Conservation (phyloP, 92 coral and sea anemone species). For the Plumapathes pennacea region DNA sequence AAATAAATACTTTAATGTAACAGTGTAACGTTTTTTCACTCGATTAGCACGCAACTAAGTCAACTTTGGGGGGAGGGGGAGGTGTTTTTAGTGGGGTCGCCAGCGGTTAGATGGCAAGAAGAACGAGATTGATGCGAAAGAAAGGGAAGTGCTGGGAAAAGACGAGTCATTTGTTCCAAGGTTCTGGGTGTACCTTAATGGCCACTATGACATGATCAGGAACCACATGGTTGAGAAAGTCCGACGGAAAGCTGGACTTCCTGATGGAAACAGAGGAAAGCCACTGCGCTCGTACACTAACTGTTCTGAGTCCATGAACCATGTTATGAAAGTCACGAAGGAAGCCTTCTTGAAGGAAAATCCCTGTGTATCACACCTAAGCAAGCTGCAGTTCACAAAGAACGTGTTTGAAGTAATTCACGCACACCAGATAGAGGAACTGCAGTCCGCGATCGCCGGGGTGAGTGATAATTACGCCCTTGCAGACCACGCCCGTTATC, state of each 20-base stretch:
- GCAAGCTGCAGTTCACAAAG: conserved; percentile 35
- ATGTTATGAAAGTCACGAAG: conserved; percentile 19
- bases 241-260: conserved; percentile 20
- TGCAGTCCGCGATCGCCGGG: conserved; percentile 30
- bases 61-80: too few species aligned
- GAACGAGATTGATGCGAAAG: not conserved
- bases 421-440: conserved; percentile 24
- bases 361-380: conserved; percentile 10
- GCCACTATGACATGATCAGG: conserved; percentile 6
- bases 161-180: not conserved
- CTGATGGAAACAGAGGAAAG: conserved; percentile 29
- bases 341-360: conserved; percentile 18
- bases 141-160: conserved; percentile 1
- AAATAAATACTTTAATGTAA: too few species aligned
- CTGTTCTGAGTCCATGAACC: conserved; percentile 41
- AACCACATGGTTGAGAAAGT: conserved; percentile 17
- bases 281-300: conserved; percentile 36
- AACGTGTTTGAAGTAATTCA: conserved; percentile 33
- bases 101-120: too few species aligned
- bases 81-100: too few species aligned
- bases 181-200: conserved; percentile 12
- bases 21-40: too few species aligned
- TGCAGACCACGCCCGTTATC: conserved; percentile 16
- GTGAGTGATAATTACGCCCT: conserved; percentile 35
- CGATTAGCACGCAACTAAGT: too few species aligned